Conservation (phyloP, 2,113 vertebrate species). For the Lophura nycthemera region DNA sequence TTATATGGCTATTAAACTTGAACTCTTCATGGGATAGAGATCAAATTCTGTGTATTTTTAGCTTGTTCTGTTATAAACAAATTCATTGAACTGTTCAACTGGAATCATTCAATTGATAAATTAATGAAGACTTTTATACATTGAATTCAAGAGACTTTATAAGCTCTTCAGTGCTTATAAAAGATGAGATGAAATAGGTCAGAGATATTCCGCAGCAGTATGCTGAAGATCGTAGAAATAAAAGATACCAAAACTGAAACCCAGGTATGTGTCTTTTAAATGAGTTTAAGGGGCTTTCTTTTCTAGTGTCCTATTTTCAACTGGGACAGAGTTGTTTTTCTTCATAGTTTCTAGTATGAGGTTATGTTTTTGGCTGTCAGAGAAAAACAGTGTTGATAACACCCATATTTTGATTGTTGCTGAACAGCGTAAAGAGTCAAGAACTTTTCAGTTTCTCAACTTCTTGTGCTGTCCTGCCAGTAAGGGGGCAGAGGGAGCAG, state of each 20-base stretch:
- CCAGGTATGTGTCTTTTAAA: background rate
- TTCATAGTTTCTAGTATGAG: too few species aligned
- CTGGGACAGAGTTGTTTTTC: too few species aligned
- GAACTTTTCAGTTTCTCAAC: too few species aligned
- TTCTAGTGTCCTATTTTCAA: background rate
- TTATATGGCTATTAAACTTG: background rate
- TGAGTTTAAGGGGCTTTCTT: background rate
- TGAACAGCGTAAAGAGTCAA: too few species aligned
- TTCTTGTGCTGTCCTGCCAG: too few species aligned
- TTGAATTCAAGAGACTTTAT: background rate
- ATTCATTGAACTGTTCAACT: background rate
- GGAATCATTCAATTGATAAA: background rate
- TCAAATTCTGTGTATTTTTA: background rate
- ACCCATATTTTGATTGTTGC: too few species aligned
- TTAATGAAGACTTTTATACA: background rate
- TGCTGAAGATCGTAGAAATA: background rate
- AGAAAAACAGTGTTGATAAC: too few species aligned
- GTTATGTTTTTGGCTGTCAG: too few species aligned
- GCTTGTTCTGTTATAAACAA: background rate
- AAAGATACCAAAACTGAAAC: background rate
- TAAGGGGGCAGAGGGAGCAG: too few species aligned
- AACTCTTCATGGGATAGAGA: background rate
- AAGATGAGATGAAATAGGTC: background rate
- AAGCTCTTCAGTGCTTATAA: background rate
- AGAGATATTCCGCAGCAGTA: background rate